Evolutionary conservation across 2,888 invertebrate genomes (phyloP).

Genomic region (Ferrisia virgata): DNA sequence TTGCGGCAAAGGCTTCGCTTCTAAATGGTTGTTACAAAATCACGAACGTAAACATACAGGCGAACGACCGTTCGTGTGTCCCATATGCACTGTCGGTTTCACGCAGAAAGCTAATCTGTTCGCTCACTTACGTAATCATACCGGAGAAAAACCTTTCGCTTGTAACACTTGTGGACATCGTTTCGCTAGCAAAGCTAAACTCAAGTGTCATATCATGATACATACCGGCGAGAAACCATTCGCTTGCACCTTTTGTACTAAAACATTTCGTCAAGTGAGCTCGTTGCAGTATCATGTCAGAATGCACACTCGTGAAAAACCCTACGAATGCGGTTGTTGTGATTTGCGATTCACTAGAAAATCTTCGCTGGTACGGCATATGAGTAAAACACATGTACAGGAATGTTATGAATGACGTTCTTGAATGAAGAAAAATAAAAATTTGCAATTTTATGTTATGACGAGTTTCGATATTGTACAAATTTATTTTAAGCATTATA

Average conservation of each 20-base stretch:
- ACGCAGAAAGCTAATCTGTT: constrained; percentile 21
- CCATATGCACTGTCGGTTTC: neutral
- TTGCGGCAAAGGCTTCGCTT: constrained; percentile 17
- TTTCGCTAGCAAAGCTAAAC: neutral
- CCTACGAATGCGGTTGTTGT: constrained; percentile 5
- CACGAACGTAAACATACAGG: constrained; percentile 36
- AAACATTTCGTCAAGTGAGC: neutral
- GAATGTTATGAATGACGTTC: constrained; percentile 28
- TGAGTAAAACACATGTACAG: neutral
- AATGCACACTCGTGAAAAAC: constrained; percentile 13
- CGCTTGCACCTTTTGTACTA: neutral
- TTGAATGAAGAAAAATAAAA: too few species aligned
- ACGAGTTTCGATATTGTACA: too few species aligned
- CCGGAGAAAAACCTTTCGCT: constrained; percentile 22
- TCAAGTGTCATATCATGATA: neutral
- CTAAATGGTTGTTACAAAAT: constrained; percentile 31
- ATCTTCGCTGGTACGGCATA: neutral
- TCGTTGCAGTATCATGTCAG: neutral
- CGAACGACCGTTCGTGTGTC: constrained; percentile 18
- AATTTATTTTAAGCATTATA: too few species aligned
- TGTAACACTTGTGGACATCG: constrained; percentile 7
- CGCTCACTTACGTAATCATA: neutral
- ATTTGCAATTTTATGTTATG: too few species aligned
- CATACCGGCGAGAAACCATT: constrained; percentile 37
- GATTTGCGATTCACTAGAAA: constrained; percentile 3